phyloP scores from a whole-genome alignment of 2,888 invertebrate genomes.

The Nezara viridula region DNA sequence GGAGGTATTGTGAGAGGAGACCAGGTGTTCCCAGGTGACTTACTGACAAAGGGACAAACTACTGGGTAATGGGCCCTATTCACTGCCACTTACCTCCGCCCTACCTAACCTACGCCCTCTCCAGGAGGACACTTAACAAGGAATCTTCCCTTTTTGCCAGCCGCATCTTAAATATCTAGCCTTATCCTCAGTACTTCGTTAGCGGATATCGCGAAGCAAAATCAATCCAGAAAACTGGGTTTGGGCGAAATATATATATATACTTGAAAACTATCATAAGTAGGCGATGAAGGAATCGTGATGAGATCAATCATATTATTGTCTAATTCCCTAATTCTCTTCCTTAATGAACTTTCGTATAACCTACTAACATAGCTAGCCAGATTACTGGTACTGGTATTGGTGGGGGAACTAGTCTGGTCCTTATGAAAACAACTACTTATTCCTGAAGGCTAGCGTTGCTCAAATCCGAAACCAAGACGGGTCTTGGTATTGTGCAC shows the following conservation, averaged over 20 bases:
- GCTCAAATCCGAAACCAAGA: too few relatives aligned
- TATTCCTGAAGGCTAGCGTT: too few relatives aligned
- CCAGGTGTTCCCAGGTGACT: conserved; percentile 11
- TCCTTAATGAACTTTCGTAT: too few relatives aligned
- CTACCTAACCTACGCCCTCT: not conserved
- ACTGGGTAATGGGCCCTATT: conserved; percentile 12
- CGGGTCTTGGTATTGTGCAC: too few relatives aligned
- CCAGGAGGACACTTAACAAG: not conserved
- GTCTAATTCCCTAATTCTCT: too few relatives aligned
- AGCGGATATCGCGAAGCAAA: not conserved
- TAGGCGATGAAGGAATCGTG: too few relatives aligned
- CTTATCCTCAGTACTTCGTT: not conserved
- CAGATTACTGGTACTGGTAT: too few relatives aligned
- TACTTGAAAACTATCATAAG: too few relatives aligned
- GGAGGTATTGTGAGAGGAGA: not conserved
- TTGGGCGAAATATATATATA: not conserved
- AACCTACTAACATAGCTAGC: too few relatives aligned
- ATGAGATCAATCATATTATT: too few relatives aligned
- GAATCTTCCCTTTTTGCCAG: not conserved
- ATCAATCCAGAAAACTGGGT: not conserved
- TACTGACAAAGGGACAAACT: conserved; percentile 34
- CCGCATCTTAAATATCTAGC: not conserved
- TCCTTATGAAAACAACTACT: too few relatives aligned
- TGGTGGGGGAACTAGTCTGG: too few relatives aligned
- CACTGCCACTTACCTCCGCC: not conserved